phyloP scores from a whole-genome alignment of 2,888 invertebrate species.

The Sipunculus nudus region DNA sequence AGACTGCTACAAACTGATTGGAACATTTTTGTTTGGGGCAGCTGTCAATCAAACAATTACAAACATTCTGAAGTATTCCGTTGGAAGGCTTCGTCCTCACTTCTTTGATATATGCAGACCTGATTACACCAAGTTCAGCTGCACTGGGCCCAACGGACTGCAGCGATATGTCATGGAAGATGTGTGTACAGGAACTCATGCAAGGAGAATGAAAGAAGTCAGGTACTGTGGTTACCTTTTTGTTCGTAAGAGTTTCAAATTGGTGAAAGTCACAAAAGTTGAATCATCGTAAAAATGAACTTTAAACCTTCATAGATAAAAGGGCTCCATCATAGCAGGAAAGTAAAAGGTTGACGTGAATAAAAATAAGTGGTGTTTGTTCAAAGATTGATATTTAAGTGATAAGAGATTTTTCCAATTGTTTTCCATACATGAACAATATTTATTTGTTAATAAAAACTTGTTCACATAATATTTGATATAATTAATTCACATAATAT shows the following conservation, averaged over 20 bases:
- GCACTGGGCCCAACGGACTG: constrained; percentile 37
- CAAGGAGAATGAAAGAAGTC: constrained; percentile 44
- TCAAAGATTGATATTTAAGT: no score
- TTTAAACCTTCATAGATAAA: no score
- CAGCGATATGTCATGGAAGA: constrained; percentile 45
- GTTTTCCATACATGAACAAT: no score
- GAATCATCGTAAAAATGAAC: no score
- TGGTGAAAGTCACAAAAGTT: no score
- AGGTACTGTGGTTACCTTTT: constrained; percentile 47
- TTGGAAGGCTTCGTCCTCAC: constrained; percentile 91
- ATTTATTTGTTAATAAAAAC: no score
- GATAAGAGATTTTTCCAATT: neutral
- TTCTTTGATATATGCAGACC: constrained; percentile 91
- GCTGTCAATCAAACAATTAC: constrained; percentile 85
- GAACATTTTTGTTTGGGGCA: constrained; percentile 86
- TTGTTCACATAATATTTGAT: no score
- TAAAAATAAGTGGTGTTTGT: no score
- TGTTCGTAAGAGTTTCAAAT: no score
- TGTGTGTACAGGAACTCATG: constrained; percentile 44
- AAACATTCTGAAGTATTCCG: constrained; percentile 90
- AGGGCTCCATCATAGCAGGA: no score
- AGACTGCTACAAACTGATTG: constrained; percentile 57
- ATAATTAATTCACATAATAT: no score
- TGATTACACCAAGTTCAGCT: constrained; percentile 42
- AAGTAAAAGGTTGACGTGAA: no score